Conservation (phyloP, 2,888 invertebrate genomes). For the Brenthis daphne region DNA sequence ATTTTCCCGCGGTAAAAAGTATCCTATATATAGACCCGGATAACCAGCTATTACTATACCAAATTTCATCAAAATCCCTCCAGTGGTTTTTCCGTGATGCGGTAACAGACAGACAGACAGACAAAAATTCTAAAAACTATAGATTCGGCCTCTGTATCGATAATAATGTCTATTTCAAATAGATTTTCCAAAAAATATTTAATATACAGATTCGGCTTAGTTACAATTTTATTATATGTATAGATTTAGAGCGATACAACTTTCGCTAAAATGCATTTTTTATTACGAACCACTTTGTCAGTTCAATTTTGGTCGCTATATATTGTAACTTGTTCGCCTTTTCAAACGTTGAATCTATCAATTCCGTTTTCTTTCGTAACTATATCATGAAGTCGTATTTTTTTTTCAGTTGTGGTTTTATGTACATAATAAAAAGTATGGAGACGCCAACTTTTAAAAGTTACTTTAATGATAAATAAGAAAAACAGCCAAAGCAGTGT, state of each 20-base stretch:
- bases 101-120: too few relatives aligned
- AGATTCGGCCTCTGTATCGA: too few relatives aligned
- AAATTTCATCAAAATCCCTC: too few relatives aligned
- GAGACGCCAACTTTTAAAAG: conserved; percentile 19
- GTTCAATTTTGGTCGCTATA: conserved; percentile 33
- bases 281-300: conserved; percentile 30
- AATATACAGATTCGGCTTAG: too few relatives aligned
- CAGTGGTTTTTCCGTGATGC: too few relatives aligned
- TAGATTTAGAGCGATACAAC: conserved; percentile 57
- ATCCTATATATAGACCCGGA: too few relatives aligned
- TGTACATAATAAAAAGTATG: background rate
- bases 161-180: too few relatives aligned
- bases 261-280: conserved; percentile 57
- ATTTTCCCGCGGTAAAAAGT: too few relatives aligned
- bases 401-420: background rate
- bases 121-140: too few relatives aligned
- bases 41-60: too few relatives aligned
- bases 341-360: conserved; percentile 26
- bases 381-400: conserved; percentile 4
- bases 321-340: conserved; percentile 12
- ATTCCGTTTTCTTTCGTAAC: conserved; percentile 23
- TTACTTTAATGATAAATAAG: conserved; percentile 38
- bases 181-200: too few relatives aligned
- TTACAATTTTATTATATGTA: too few relatives aligned
- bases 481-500: conserved; percentile 46